Evolutionary conservation across 1,140 invertebrate species (phyloP), one percentile per base, ranked within the genome.

Genomic region (Schlechtendalia chinensis): DNA sequence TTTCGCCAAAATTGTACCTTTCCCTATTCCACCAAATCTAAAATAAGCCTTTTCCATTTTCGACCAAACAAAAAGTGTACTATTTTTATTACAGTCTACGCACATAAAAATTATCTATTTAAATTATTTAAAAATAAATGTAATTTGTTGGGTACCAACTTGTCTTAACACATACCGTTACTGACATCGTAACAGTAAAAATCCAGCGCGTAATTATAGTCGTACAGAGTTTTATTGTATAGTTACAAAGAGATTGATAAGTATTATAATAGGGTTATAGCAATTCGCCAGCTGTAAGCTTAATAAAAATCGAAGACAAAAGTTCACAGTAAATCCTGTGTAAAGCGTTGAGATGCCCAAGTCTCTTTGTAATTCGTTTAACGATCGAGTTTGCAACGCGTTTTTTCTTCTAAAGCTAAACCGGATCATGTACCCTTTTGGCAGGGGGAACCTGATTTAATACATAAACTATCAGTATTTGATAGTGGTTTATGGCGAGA

Each of bases 191-290:
- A 45, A 67, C 2, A 39, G 3, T 69, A 69, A 69, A 45, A 19
- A 24, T 50, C 24, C 5, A 24, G 47, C 5, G 5, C 22, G 16
- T 69, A 3, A 69, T 12, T 24, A 24, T 39, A 39, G 32, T 39
- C 32, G 8, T 47, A 16, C 12, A 16, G 12, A 16, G 32, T 5
- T 50, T 2, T 50, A 27, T 69, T 69, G 5, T 50, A 14, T 17
- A 50, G 45, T 27, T 22, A 47, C 22, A 69, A 17, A 72, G 10
- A 72, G 17, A 72, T 72, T 53, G 50, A 72, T 54, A 72, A 72
- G 24, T 72, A 54, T 72, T 54, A 72, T 72, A 72, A 72, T 29
- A 54, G 17, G 19, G 29, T 72, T 72, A 72, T n/a, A 53, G 27
- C 8, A 50, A 27, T 69, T 69, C 22, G 6, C 14, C 39, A 69